A percentile compares a stretch with the other conserved stretches of the same genome.
Conservation (phyloP, 2,113 vertebrate genomes). For the Thinocorus orbignyianus region DNA sequence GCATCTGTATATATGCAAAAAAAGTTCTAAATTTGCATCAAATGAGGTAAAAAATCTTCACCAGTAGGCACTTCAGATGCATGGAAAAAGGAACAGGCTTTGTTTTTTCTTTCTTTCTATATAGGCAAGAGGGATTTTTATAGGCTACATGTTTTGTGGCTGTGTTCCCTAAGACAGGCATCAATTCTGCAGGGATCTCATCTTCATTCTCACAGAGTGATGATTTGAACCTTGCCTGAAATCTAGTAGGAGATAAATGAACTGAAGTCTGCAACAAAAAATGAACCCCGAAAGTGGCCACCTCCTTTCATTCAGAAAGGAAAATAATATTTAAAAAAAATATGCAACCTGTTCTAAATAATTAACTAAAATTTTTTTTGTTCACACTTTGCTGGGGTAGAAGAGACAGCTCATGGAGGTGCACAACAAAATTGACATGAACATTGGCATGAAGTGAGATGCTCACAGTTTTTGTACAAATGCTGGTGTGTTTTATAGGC, state of each 20-base stretch:
- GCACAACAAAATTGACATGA: neutral
- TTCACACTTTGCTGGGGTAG: neutral
- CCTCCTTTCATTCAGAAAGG: neutral
- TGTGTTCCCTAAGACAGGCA: neutral
- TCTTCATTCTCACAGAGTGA: neutral
- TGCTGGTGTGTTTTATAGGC: neutral
- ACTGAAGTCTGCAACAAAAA: neutral
- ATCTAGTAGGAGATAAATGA: neutral
- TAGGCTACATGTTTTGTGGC: neutral
- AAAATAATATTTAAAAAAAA: neutral
- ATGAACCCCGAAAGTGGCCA: neutral
- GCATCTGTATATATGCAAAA: neutral
- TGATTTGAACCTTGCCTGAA: neutral
- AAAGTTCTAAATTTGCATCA: neutral
- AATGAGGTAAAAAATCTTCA: neutral
- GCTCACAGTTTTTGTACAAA: neutral
- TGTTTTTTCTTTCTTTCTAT: neutral
- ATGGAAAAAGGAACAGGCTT: neutral
- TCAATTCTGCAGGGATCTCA: neutral
- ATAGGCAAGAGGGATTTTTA: neutral
- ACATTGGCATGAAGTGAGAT: neutral
- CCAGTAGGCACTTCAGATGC: neutral
- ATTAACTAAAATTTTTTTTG: neutral
- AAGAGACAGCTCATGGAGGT: neutral
- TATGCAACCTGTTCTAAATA: neutral